Base-by-base conservation (phyloP, 2,113 vertebrate genomes). In the Neomonachus schauinslandi region DNA sequence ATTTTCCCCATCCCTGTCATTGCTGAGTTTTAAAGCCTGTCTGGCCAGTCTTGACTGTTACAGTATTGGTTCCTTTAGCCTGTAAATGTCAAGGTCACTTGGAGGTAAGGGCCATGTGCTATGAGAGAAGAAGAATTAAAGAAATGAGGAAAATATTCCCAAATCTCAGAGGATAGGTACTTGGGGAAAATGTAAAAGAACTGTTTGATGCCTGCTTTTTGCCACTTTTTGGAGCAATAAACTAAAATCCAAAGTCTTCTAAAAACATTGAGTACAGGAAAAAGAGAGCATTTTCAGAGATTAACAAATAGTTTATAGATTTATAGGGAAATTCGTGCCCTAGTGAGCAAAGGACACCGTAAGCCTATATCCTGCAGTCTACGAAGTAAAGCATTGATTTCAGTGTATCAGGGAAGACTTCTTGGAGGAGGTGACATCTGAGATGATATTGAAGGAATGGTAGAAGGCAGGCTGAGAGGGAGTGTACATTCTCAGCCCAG, bases 1-100 rank as follows among this genome's bases (percentile, higher is more conserved):
- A 95, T 89, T 95, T 98, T 91, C 79, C 57, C 31, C 39, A 77
- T n/a, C 67, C 18, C 31, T 16, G 71, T 31, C 87, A 95, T 15
- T 89, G 87, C 80, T 76, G 13, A 82, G 16, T 85, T 98, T 88
- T 95, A 67, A 98, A 72, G 28, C 74, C 82, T 94, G 18, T 4
- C 12, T 98, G 33, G 57, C 19, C 33, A 89, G 28, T 26, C 51
- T 92, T 42, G 5, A 12, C 39, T 96, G n/a, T 84, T 97, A 88
- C 39, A 96, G 5, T 92, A 80, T 28, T 94, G 46, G 51, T 96
- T 97, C 9, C 80, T 26, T 96, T 86, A 96, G 69, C 26, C 33
- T 91, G 13, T 94, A 97, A 97, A 91, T 94, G 61, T 49, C 33
- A 96, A 94, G 42, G 63, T 74, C 96, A 69, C 36, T 95, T 97